Conservation (phyloP, 2,888 invertebrate genomes). For the Apeira syringaria region DNA sequence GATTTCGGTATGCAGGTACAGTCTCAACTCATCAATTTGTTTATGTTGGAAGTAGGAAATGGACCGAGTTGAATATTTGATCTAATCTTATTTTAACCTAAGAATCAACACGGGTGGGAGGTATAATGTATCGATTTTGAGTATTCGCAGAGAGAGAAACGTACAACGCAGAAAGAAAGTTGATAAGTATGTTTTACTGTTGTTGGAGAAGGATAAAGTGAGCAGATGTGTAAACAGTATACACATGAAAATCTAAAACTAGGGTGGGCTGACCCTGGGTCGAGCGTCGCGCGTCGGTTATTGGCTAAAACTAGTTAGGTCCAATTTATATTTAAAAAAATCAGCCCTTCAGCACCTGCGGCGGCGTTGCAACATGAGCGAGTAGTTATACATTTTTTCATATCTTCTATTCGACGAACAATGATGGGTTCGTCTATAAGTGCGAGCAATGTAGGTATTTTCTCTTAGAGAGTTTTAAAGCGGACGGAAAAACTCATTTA, state of each 20-base stretch:
- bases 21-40: constrained; percentile 28
- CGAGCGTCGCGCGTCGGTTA: no score
- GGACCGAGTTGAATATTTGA: constrained; percentile 23
- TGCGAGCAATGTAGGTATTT: no score
- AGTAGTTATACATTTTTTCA: no score
- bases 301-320: no score
- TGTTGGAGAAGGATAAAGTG: no score
- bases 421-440: no score
- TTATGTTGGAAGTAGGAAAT: constrained; percentile 29
- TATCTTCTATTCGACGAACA: no score
- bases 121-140: constrained; percentile 15
- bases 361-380: not conserved
- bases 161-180: not conserved
- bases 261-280: not conserved
- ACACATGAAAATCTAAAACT: no score
- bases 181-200: not conserved
- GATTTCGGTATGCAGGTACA: constrained; percentile 31
- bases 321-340: no score
- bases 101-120: constrained; percentile 1
- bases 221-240: no score
- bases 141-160: not conserved
- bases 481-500: no score
- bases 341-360: not conserved
- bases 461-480: no score
- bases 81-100: constrained; percentile 17